phyloP scores from a whole-genome alignment of 2,797 vertebrate species.

The Margarornis squamiger region DNA sequence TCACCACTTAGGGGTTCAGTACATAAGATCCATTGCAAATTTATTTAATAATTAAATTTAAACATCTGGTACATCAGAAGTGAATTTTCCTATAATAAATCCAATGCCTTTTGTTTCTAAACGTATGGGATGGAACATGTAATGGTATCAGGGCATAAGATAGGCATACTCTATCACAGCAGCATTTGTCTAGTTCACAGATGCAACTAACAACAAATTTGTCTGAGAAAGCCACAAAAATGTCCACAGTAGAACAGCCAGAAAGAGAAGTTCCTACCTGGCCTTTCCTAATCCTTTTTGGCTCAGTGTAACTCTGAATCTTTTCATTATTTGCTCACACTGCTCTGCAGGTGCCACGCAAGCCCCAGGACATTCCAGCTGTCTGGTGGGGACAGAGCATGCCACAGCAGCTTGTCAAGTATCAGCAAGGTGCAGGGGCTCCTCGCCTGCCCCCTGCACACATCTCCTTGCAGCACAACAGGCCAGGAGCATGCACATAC shows the following conservation, averaged over 20 bases:
- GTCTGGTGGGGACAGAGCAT: not conserved
- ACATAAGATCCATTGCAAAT: not conserved
- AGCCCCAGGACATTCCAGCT: not conserved
- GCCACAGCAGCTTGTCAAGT: not conserved
- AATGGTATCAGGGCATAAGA: not conserved
- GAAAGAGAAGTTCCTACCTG: not conserved
- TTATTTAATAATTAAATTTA: not conserved
- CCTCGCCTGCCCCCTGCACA: not conserved
- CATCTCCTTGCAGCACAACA: fast-evolving
- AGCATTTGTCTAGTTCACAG: not conserved
- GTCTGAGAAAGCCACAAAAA: not conserved
- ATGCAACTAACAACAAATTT: not conserved
- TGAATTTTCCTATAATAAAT: not conserved
- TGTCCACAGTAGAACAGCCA: not conserved
- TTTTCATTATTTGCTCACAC: fast-evolving
- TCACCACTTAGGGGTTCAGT: not conserved
- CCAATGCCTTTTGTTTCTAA: not conserved
- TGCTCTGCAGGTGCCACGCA: not conserved
- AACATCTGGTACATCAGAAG: not conserved
- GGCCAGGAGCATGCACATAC: not conserved
- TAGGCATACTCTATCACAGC: not conserved
- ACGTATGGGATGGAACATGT: not conserved
- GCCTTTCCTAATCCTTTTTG: not conserved
- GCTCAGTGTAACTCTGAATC: not conserved
- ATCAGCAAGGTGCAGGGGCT: not conserved